Conservation (phyloP, 2,113 vertebrate species). For the Ceyx melanurus region DNA sequence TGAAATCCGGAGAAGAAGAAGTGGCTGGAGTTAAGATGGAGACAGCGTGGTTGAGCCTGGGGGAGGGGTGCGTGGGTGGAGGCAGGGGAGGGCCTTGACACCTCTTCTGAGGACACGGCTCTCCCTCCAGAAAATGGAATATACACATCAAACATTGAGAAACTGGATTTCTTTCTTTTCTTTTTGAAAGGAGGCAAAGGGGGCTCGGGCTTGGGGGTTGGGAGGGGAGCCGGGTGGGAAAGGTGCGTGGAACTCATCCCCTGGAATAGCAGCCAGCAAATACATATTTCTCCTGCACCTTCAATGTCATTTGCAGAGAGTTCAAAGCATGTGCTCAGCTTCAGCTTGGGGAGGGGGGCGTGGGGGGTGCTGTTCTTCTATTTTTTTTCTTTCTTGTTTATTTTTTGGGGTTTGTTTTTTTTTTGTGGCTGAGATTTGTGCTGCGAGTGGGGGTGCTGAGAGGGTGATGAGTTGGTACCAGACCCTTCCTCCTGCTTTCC, state of each 20-base stretch:
- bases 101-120: neutral
- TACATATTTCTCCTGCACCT: constrained; percentile 26
- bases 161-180: neutral
- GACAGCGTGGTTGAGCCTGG: constrained; percentile 30
- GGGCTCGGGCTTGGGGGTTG: neutral
- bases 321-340: constrained; percentile 12
- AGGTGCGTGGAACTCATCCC: neutral
- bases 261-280: constrained; percentile 9
- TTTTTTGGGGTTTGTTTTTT: neutral
- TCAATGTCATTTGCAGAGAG: constrained; percentile 57
- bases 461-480: neutral
- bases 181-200: neutral
- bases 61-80: constrained; percentile 9
- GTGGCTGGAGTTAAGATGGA: constrained; percentile 62
- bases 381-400: neutral
- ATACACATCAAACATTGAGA: neutral
- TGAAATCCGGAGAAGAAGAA: constrained; percentile 12
- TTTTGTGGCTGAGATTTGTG: accelerated
- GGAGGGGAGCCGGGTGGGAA: constrained; percentile 5
- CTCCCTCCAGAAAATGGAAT: neutral
- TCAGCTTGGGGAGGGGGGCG: neutral
- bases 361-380: neutral
- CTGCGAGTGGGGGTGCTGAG: neutral
- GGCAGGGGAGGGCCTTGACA: constrained; percentile 35
- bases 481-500: neutral